A percentile compares a stretch with the other conserved stretches of the same genome.
Conservation (phyloP, 2,113 vertebrate species). For the Acanthisitta chloris region DNA sequence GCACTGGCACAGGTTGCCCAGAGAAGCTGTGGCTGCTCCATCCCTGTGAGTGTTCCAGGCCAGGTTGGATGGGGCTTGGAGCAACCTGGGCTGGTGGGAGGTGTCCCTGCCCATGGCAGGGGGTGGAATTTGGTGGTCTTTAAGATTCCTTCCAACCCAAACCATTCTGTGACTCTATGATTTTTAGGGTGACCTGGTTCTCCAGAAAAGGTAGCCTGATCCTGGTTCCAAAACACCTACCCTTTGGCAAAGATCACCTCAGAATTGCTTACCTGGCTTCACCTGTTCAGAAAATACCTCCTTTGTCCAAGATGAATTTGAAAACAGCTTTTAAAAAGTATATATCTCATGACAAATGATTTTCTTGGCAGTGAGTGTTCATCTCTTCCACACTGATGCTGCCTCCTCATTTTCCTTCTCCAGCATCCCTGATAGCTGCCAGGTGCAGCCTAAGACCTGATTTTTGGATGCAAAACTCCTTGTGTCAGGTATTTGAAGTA, state of each 20-base stretch:
- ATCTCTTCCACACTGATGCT: neutral
- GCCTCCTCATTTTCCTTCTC: neutral
- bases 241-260: neutral
- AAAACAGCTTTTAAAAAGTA: neutral
- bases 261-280: neutral
- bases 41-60: neutral
- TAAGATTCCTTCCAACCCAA: neutral
- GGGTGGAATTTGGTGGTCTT: neutral
- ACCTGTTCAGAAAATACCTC: neutral
- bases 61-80: neutral
- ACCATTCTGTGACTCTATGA: neutral
- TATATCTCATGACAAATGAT: neutral
- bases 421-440: neutral
- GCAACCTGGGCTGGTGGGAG: fast-evolving
- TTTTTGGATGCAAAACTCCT: neutral
- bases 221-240: neutral
- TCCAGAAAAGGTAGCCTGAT: neutral
- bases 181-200: neutral
- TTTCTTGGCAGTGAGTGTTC: neutral
- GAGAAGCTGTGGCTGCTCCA: neutral
- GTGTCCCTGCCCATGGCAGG: neutral
- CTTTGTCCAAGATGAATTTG: neutral
- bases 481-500: neutral
- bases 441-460: neutral
- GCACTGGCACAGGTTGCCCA: neutral